phyloP scores from a whole-genome alignment of 2,797 vertebrate species.

The Dryobates pubescens region DNA sequence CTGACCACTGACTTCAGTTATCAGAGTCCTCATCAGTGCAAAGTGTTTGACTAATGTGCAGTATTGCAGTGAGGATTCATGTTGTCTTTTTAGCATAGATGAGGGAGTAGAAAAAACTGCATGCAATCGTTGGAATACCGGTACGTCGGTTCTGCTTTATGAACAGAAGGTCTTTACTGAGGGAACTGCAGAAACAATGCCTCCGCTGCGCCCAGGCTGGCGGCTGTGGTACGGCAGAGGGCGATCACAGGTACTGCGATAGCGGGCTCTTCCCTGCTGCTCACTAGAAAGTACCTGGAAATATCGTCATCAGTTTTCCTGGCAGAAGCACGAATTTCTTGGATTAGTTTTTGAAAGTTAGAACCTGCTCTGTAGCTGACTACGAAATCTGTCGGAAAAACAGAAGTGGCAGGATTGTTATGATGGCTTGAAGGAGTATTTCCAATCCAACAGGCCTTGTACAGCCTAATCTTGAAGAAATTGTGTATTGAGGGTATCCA shows the following conservation, averaged over 20 bases:
- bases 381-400: not conserved
- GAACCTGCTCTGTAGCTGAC: not conserved
- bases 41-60: not conserved
- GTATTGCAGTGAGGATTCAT: not conserved
- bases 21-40: not conserved
- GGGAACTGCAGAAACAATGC: not conserved
- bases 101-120: not conserved
- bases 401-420: not conserved
- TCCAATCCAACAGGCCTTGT: not conserved
- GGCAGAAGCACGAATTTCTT: not conserved
- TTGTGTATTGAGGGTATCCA: not conserved
- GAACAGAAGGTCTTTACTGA: not conserved
- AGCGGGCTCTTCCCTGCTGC: not conserved
- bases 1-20: not conserved
- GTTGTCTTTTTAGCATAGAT: not conserved
- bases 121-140: not conserved
- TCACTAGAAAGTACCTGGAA: not conserved
- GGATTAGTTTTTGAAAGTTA: accelerated
- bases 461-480: not conserved
- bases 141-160: not conserved
- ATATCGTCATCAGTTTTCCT: not conserved
- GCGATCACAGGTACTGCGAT: not conserved
- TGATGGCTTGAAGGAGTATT: not conserved
- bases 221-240: not conserved
- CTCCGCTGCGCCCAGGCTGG: not conserved